These are phyloP conservation scores for Allygus modestus DNA, from an alignment of 2,888 invertebrate species.

Conservation along the genomic window DNA sequence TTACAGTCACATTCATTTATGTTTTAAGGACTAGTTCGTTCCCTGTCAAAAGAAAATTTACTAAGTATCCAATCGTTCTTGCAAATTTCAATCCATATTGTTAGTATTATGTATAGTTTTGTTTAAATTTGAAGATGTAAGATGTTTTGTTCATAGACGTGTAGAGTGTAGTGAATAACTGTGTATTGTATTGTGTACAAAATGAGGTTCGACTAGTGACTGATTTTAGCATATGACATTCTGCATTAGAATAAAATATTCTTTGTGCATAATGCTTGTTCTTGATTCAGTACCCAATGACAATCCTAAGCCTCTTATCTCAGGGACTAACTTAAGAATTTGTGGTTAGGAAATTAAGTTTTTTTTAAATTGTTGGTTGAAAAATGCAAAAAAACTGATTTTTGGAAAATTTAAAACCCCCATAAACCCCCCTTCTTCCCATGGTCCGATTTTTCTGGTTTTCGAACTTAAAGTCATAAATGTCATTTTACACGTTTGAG, in stretches of 20 bases:
- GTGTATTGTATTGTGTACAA: constrained; percentile 52
- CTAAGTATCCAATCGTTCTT: not conserved
- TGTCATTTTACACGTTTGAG: too few relatives aligned
- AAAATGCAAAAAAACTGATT: too few relatives aligned
- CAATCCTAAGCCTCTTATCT: too few relatives aligned
- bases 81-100: not conserved
- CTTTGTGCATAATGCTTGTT: constrained; percentile 37
- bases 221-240: constrained; percentile 52
- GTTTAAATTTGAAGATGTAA: constrained; percentile 3
- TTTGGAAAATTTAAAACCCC: too few relatives aligned
- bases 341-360: too few relatives aligned
- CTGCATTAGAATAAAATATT: constrained; percentile 58
- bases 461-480: too few relatives aligned
- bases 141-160: constrained; percentile 8
- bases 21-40: not conserved
- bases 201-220: constrained; percentile 46
- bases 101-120: constrained; percentile 40
- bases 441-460: too few relatives aligned
- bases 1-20: not conserved
- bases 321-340: too few relatives aligned
- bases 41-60: not conserved
- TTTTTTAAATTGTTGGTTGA: too few relatives aligned
- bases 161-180: constrained; percentile 28
- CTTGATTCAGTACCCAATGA: too few relatives aligned
- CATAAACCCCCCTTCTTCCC: too few relatives aligned